phyloP scores from a whole-genome alignment of 2,888 invertebrate species.

The Seira musarum region DNA sequence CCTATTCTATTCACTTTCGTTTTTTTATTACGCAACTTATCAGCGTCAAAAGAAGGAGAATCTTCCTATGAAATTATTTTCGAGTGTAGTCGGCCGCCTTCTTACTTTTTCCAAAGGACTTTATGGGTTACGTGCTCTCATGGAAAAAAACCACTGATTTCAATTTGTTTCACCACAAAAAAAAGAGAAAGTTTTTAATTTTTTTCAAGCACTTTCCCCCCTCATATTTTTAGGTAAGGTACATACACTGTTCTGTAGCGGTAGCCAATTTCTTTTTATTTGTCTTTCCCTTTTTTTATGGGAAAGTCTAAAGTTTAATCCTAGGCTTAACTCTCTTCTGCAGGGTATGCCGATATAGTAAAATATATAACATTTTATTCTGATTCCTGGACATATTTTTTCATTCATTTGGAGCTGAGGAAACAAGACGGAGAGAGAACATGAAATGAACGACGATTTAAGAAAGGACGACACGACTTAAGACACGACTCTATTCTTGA shows the following conservation, averaged over 20 bases:
- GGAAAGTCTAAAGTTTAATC: constrained; percentile 7
- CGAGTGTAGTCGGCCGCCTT: no score
- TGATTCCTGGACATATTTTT: neutral
- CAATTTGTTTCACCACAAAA: neutral
- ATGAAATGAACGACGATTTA: constrained; percentile 7
- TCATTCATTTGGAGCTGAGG: neutral
- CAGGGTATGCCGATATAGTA: neutral
- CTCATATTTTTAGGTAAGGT: neutral
- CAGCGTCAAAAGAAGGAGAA: neutral
- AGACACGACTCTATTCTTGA: constrained; percentile 1
- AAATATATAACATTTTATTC: neutral
- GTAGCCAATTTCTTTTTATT: constrained; percentile 11
- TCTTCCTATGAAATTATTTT: neutral
- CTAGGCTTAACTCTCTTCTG: neutral
- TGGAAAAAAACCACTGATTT: neutral
- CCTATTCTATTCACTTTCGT: no score
- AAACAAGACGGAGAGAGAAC: neutral
- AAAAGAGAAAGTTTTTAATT: neutral
- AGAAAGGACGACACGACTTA: neutral
- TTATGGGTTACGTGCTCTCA: neutral
- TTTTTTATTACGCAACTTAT: neutral
- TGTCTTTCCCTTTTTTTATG: constrained; percentile 12
- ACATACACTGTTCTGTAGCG: no score
- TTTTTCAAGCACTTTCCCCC: neutral
- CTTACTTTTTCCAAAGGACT: neutral